Evolutionary conservation across 2,888 invertebrate species (phyloP).

Genomic region (Glaucopsyche alexis): DNA sequence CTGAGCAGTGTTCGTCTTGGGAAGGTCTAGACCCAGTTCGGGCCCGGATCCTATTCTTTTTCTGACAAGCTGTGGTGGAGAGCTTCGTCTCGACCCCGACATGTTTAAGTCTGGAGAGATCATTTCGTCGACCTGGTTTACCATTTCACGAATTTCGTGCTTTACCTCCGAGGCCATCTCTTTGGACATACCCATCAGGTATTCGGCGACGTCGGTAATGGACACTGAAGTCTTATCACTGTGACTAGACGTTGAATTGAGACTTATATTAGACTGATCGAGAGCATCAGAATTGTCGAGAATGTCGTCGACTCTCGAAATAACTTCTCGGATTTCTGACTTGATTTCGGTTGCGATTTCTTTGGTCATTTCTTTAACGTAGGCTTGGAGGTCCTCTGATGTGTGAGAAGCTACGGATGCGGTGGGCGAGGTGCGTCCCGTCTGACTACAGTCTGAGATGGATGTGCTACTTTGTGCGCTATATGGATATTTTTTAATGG

Average conservation of each 20-base stretch:
- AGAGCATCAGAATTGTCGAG: constrained; percentile 84
- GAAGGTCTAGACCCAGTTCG: constrained; percentile 66
- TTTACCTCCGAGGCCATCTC: constrained; percentile 90
- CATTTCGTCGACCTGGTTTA: constrained; percentile 86
- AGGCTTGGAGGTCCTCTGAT: constrained; percentile 86
- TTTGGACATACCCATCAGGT: constrained; percentile 87
- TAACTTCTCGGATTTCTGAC: constrained; percentile 89
- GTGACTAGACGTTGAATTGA: constrained; percentile 80
- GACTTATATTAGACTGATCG: constrained; percentile 74
- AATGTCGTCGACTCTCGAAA: constrained; percentile 89
- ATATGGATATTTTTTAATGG: constrained; percentile 68
- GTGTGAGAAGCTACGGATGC: constrained; percentile 75
- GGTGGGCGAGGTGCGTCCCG: constrained; percentile 78
- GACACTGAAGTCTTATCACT: constrained; percentile 85
- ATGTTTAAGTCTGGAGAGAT: constrained; percentile 74
- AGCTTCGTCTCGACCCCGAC: constrained; percentile 62
- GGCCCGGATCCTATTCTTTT: constrained; percentile 69
- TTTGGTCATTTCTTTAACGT: constrained; percentile 88
- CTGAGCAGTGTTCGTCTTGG: constrained; percentile 49
- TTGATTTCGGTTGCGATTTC: constrained; percentile 90
- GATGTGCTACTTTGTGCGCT: constrained; percentile 73
- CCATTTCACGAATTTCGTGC: constrained; percentile 87
- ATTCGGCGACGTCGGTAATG: constrained; percentile 87
- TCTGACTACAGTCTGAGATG: constrained; percentile 77
- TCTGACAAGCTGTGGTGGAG: constrained; percentile 69